Evolutionary conservation across 2,888 invertebrate species (phyloP), one percentile per base, ranked within the genome.

Genomic region (Hydraecia micacea): DNA sequence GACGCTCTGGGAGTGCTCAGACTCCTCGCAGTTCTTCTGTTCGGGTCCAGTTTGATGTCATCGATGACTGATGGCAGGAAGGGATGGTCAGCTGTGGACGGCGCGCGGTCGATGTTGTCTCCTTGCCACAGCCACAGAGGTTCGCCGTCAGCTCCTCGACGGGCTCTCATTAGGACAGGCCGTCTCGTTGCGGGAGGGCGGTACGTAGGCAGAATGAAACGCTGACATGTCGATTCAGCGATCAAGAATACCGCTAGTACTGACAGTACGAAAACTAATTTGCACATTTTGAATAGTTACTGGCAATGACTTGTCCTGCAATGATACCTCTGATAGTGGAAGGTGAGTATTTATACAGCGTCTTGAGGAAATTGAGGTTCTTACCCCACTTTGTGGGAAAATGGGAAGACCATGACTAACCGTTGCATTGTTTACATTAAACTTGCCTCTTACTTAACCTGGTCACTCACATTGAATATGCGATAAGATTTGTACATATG

Each of bases 1-100:
- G 76, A 69, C n/a, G 42, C 73, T 1, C 73, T 68, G 13, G 84
- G 74, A 39, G 80, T 86, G 72, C 72, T 52, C 36, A 85, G 32
- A 68, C 84, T 86, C 55, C 84, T 67, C 0, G 75, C 82, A 46
- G 77, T 75, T 28, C 67, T 73, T 58, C 67, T 81, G 65, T 83
- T 77, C 32, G 82, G 82, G 32, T 86, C 77, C 67, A 86, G 49
- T 39, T 73, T 77, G 55, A 86, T 63, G 49, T 83, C 86, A 63
- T 86, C 86, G 62, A 83, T 81, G 28, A 70, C 3, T 28, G 83
- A 81, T 6, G 86, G 83, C 62, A 86, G 73, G 58, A n/a, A 70
- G 4, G 86, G 86, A n/a, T 83, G 86, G 70, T 83, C 83, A n/a
- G 77, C 83, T 13, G 86, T 77, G 32, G 86, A 67, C 1, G 83